Conservation (phyloP, 2,888 invertebrate genomes). For the Leptopilina syphax region DNA sequence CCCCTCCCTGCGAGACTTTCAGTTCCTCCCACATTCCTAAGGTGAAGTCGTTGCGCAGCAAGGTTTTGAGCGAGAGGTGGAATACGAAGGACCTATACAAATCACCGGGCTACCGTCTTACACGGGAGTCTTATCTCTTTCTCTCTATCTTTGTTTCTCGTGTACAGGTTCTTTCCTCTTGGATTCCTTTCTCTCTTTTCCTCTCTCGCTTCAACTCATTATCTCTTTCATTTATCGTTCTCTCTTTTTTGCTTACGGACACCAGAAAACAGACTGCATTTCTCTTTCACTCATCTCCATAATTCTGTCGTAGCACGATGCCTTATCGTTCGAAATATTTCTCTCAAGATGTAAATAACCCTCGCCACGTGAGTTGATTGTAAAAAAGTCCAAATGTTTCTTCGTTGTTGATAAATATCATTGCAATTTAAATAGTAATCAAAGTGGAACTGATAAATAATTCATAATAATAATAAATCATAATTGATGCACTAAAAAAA, state of each 20-base stretch:
- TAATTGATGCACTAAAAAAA: too few species aligned
- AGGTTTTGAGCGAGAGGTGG: conserved; percentile 67
- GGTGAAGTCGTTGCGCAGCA: conserved; percentile 64
- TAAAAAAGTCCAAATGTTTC: conserved; percentile 6
- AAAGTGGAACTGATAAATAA: too few species aligned
- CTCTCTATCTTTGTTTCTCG: conserved; percentile 51
- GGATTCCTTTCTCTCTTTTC: neutral
- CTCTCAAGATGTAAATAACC: conserved; percentile 56
- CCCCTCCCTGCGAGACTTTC: conserved; percentile 51
- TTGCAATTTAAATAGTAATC: neutral
- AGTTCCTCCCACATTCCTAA: conserved; percentile 66
- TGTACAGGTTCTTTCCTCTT: conserved; percentile 9
- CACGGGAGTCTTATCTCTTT: conserved; percentile 64
- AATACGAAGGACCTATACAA: conserved; percentile 75
- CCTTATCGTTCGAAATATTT: conserved; percentile 62
- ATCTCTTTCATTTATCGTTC: conserved; percentile 66
- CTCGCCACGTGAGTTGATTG: conserved; percentile 41
- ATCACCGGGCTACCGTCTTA: conserved; percentile 76
- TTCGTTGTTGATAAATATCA: neutral
- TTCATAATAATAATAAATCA: too few species aligned
- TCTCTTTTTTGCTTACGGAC: conserved; percentile 51
- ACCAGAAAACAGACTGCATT: conserved; percentile 46
- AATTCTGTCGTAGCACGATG: conserved; percentile 46
- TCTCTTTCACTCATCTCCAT: conserved; percentile 49
- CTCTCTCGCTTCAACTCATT: conserved; percentile 56